Base-by-base conservation (phyloP, 2,113 vertebrate genomes). In the Oreochromis spilurus region DNA sequence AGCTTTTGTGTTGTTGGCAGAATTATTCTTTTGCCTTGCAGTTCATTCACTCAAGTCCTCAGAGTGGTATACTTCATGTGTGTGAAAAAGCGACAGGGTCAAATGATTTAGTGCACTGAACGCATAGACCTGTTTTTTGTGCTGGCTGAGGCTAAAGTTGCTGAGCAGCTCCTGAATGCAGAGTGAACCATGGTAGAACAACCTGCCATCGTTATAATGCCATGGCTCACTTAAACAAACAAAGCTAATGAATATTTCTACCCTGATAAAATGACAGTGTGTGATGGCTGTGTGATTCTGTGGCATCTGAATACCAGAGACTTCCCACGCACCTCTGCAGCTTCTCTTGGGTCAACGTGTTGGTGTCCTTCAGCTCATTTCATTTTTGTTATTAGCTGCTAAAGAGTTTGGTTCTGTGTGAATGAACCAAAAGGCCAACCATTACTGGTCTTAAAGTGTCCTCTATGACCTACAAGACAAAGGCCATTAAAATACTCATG, bases 21-120 rank as follows among this genome's bases (percentile, higher is more conserved):
- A 84, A 85, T 83, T 52, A 38, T 88, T 90, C 17, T 86, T 84
- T 84, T 70, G 34, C 80, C 19, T 60, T 79, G 38, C 65, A 77
- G 79, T 79, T 50, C 72, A 70, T 80, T 87, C 80, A 79, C 79
- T 57, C 4, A 77, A 36, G 52, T 50, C 65, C 40, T 65, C 38
- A 67, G 48, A 89, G 78, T 36, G 6, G 26, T 78, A 8, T 3
- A 38, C 54, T 60, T 50, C 40, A 55, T 78, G 72, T 10, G 11
- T 84, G 60, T 26, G 7, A 48, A 62, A 53, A 12, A 40, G 75
- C 62, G 1, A n/a, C 21, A 10, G 60, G 43, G n/a, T 62, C 34
- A 21, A 70, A n/a, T n/a, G 43, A 80, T 82, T 84, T 45, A 29
- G 29, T 24, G 48, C n/a, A 16, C 34, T 58, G 62, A 48, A 29